Evolutionary conservation across 2,113 vertebrate species (phyloP).

Genomic region (Perognathus longimembris): DNA sequence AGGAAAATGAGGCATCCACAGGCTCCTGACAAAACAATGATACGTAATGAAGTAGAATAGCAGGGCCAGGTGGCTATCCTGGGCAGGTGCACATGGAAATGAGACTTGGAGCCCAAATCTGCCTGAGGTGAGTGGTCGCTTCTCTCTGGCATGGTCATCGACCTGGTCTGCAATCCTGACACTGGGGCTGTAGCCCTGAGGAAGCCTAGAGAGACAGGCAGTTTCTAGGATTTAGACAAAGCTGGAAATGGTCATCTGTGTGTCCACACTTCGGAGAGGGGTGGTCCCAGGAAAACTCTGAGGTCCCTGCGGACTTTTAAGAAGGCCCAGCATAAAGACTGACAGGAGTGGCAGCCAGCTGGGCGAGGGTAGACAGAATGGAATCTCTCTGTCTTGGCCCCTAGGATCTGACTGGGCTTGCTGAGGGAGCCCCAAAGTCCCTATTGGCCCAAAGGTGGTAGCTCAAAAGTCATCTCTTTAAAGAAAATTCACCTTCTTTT

Average conservation of each 20-base stretch:
- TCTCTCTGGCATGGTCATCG: not conserved
- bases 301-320: not conserved
- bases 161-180: not conserved
- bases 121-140: rapidly evolving
- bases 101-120: not conserved
- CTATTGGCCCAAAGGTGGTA: no score
- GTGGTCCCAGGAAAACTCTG: not conserved
- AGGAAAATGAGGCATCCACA: not conserved
- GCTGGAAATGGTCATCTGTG: not conserved
- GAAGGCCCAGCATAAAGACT: not conserved
- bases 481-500: no score
- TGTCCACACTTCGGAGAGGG: not conserved
- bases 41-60: not conserved
- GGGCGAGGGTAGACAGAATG: not conserved
- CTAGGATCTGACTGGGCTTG: no score
- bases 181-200: no score
- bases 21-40: not conserved
- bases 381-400: not conserved
- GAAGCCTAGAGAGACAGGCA: not conserved
- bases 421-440: not conserved
- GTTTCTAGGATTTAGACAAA: not conserved
- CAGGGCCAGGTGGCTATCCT: not conserved
- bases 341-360: not conserved
- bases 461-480: no score
- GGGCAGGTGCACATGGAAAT: not conserved